Conservation (phyloP, 2,113 vertebrate species). For the Rafetus swinhoei region DNA sequence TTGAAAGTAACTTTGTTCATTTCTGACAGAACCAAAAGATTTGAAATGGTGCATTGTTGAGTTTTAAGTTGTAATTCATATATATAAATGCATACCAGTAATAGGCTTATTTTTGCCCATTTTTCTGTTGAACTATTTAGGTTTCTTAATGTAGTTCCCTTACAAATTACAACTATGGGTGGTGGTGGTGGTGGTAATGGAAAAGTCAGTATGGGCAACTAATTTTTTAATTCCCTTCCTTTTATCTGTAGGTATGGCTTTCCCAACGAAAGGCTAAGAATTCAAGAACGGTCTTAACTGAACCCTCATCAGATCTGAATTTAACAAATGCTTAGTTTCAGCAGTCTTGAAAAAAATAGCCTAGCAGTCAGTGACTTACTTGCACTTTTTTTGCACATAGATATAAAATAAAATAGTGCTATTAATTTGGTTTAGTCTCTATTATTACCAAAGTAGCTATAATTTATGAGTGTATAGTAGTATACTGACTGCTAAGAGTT, state of each 20-base stretch:
- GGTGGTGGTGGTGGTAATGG: constrained; percentile 56
- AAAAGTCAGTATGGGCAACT: constrained; percentile 81
- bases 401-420: constrained; percentile 81
- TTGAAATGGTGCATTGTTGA: background rate
- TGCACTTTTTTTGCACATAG: constrained; percentile 88
- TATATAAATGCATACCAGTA: constrained; percentile 31
- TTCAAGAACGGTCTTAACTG: constrained; percentile 92
- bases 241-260: constrained; percentile 99
- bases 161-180: constrained; percentile 61
- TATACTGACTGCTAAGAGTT: constrained; percentile 91
- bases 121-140: constrained; percentile 48
- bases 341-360: constrained; percentile 87
- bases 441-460: constrained; percentile 78
- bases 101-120: constrained; percentile 41
- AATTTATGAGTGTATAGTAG: constrained; percentile 85
- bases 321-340: constrained; percentile 93
- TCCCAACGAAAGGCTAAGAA: constrained; percentile 99
- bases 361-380: constrained; percentile 93
- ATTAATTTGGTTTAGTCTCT: constrained; percentile 84
- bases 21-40: constrained; percentile 24
- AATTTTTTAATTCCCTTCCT: constrained; percentile 93
- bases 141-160: constrained; percentile 45
- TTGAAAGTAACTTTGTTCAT: background rate
- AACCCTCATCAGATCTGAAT: constrained; percentile 91
- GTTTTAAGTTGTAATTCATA: background rate